Evolutionary conservation across 1,140 invertebrate species (phyloP), one percentile per base, ranked within the genome.

Genomic region (Camponotus floridanus): DNA sequence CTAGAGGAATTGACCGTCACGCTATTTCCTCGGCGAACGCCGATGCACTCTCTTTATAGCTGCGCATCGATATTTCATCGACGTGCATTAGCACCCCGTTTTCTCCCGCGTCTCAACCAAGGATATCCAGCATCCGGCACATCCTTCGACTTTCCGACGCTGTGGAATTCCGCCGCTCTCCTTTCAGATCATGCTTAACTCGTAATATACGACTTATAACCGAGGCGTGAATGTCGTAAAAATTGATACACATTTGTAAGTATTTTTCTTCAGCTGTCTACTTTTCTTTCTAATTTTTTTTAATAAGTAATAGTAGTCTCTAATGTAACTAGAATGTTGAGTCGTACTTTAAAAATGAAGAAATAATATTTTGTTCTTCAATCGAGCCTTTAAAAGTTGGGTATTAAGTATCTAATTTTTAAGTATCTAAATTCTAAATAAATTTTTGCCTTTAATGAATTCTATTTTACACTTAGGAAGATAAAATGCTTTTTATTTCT

Each of bases 51-150:
- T 57, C 36, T 90, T 89, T 90, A 90, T 90, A 87, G 76, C 70
- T 21, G 36, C 11, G 18, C 81, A 59, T 90, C 88, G 80, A 90
- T 87, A 85, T 79, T 87, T 90, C 76, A 83, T 87, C 83, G 31
- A 71, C 33, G 68, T 76, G 86, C 79, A 87, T 87, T 85, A 87
- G 65, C 86, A 67, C 80, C 33, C 79, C 61, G 61, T 64, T 65
- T 59, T 84, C 79, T 74, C 57, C 51, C 36, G 51, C 68, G 68
- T 11, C 9, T 57, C 42, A 70, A 36, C 59, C 57, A 83, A 36
- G 33, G 62, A 85, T 57, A 45, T 15, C 8, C 51, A 3, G 21
- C 33, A 39, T 51, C 61, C 15, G 33, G 81, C 26, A 3, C 31
- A 85, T 85, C 59, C 31, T 42, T 85, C 73, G 59, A 85, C 45